These are phyloP conservation scores for Chelonia mydas DNA, from an alignment of 2,797 vertebrate species.

Conservation along the genomic window DNA sequence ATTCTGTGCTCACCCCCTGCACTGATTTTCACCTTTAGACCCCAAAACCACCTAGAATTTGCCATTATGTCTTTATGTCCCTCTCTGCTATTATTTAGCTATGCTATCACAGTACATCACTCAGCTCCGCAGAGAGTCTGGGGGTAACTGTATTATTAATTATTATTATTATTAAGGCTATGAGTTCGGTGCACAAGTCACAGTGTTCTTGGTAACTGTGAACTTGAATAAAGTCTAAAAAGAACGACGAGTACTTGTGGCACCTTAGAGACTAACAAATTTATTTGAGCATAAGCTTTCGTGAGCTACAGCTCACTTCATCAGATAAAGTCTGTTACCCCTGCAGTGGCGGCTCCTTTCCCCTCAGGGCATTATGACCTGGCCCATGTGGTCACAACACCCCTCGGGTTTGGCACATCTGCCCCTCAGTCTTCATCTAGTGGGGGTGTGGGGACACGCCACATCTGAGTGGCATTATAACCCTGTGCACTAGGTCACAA, in stretches of 20 bases:
- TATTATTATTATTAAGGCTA: neutral
- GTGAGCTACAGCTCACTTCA: too few species aligned
- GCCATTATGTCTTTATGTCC: neutral
- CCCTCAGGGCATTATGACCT: neutral
- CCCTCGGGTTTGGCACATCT: neutral
- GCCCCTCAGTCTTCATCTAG: neutral
- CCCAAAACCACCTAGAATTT: neutral
- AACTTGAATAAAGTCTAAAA: neutral
- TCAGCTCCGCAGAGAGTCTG: neutral
- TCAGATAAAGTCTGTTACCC: neutral
- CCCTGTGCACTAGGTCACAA: neutral
- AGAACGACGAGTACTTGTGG: too few species aligned
- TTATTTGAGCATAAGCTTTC: too few species aligned
- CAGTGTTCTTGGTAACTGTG: neutral
- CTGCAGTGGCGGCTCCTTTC: neutral
- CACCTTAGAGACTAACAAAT: too few species aligned
- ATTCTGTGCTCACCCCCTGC: neutral
- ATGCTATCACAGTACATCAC: neutral
- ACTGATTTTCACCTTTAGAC: neutral
- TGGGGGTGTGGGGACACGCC: neutral
- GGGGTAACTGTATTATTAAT: neutral
- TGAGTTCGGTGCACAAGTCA: neutral
- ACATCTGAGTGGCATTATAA: neutral
- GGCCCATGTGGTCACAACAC: neutral
- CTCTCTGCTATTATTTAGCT: neutral